Conservation (phyloP, 2,113 vertebrate genomes). For the Etia nguti region DNA sequence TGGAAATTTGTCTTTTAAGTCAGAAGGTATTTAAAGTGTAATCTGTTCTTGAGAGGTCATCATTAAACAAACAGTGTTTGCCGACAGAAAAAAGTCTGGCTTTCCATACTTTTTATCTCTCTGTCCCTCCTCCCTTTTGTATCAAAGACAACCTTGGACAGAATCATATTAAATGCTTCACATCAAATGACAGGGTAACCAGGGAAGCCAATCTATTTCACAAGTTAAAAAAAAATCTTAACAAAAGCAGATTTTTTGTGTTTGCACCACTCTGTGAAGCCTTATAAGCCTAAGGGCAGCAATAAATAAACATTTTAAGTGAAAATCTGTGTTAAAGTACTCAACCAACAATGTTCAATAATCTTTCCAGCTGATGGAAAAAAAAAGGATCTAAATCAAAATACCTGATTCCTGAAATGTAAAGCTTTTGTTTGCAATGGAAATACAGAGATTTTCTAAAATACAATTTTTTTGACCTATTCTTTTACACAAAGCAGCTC, state of each 20-base stretch:
- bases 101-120: background rate
- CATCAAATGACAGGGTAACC: background rate
- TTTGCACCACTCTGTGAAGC: background rate
- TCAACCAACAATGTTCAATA: background rate
- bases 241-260: background rate
- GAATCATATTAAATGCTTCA: conserved; percentile 4
- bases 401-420: background rate
- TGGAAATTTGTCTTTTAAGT: conserved; percentile 30
- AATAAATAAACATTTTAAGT: background rate
- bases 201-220: background rate
- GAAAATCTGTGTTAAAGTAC: background rate
- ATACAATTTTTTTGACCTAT: background rate
- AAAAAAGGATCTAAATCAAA: background rate
- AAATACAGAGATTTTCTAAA: background rate
- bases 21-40: conserved; percentile 27
- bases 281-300: background rate
- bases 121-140: background rate
- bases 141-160: conserved; percentile 33
- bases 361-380: background rate
- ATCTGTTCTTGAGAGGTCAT: conserved; percentile 28
- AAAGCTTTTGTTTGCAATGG: background rate
- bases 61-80: conserved; percentile 29
- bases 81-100: background rate
- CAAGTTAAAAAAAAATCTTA: background rate
- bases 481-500: background rate